phyloP scores from a whole-genome alignment of 2,888 invertebrate species.

The Desoria tigrina region DNA sequence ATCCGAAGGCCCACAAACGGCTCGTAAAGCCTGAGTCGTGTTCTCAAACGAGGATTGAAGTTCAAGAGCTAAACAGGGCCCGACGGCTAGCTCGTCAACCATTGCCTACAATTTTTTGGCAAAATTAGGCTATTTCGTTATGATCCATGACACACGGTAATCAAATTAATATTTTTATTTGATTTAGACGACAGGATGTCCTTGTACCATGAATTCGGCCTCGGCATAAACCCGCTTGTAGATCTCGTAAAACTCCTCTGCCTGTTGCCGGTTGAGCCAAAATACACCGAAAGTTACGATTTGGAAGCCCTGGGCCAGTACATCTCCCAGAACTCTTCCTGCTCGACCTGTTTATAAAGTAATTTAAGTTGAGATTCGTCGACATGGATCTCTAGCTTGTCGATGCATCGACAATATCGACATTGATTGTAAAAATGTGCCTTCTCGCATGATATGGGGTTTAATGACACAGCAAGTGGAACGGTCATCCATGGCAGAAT shows the following conservation, averaged over 20 bases:
- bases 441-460: conserved; percentile 81
- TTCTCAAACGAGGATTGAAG: conserved; percentile 15
- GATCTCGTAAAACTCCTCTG: conserved; percentile 88
- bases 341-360: conserved; percentile 55
- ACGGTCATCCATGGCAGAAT: conserved; percentile 13
- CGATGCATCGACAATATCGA: background rate
- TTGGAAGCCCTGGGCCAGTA: conserved; percentile 73
- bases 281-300: conserved; percentile 79
- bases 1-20: conserved; percentile 37
- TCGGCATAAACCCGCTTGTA: conserved; percentile 60
- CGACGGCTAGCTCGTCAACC: conserved; percentile 41
- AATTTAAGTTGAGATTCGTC: background rate
- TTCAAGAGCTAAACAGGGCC: conserved; percentile 44
- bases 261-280: conserved; percentile 74
- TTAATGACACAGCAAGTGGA: conserved; percentile 78
- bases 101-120: conserved; percentile 31
- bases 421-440: conserved; percentile 58
- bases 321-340: conserved; percentile 71
- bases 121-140: background rate
- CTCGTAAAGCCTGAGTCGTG: conserved; percentile 57
- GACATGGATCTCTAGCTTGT: background rate
- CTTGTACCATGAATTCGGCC: conserved; percentile 34
- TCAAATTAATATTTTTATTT: too few relatives aligned
- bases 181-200: background rate
- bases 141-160: conserved; percentile 1